Conservation (phyloP, 2,888 invertebrate genomes). For the Thymelicus acteon region DNA sequence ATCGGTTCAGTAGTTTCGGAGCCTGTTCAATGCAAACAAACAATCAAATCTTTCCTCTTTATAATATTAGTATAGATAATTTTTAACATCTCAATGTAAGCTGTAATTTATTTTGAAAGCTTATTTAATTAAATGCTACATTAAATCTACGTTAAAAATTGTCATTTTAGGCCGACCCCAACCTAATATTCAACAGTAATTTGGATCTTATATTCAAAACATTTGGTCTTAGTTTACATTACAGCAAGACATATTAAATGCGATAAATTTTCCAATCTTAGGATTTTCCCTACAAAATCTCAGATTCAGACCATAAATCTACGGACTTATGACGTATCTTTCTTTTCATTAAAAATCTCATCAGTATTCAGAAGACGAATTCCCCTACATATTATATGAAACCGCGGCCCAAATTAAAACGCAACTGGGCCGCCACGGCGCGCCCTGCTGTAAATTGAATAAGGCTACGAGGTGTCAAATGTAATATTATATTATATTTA, state of each 20-base stretch:
- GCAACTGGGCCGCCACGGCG: constrained; percentile 31
- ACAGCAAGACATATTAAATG: constrained; percentile 10
- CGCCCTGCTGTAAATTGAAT: constrained; percentile 37
- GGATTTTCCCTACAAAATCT: constrained; percentile 10
- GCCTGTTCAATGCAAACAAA: no score
- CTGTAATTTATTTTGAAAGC: background rate
- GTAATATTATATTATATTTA: background rate
- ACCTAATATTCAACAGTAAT: background rate
- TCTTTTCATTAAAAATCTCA: constrained; percentile 21
- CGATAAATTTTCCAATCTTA: constrained; percentile 7
- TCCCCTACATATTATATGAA: constrained; percentile 9
- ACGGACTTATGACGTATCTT: constrained; percentile 14
- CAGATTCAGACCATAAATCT: constrained; percentile 11
- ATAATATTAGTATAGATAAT: no score
- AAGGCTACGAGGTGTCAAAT: constrained; percentile 37
- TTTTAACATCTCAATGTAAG: no score
- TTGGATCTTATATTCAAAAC: constrained; percentile 4
- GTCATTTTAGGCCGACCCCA: background rate
- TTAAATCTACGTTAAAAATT: background rate
- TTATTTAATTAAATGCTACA: background rate
- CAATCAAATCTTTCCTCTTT: no score
- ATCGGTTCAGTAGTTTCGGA: no score
- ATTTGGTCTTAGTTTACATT: background rate
- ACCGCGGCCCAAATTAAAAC: constrained; percentile 40
- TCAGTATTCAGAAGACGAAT: constrained; percentile 13